Evolutionary conservation across 2,113 vertebrate genomes (phyloP).

Genomic region (Vulpes lagopus): DNA sequence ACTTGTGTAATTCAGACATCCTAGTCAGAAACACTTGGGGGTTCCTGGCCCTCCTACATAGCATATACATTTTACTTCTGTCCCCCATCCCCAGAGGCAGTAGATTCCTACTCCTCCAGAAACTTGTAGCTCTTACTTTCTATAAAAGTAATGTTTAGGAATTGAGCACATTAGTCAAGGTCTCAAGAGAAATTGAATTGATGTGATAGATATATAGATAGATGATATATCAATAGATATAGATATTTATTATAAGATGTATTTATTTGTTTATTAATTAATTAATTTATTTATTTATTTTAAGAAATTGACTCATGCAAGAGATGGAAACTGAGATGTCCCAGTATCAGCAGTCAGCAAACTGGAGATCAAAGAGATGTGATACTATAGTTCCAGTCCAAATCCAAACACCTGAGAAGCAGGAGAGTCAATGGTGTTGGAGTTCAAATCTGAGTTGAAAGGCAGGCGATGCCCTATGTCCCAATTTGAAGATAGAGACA

Average conservation of each 20-base stretch:
- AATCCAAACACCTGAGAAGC: neutral
- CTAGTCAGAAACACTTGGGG: neutral
- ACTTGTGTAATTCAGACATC: neutral
- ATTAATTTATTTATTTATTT: neutral
- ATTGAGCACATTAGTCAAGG: neutral
- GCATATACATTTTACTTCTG: neutral
- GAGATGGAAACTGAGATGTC: neutral
- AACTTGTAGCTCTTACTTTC: neutral
- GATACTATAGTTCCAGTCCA: neutral
- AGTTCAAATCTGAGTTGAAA: neutral
- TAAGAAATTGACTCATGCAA: neutral
- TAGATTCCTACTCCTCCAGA: neutral
- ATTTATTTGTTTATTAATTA: no score
- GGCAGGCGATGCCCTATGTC: neutral
- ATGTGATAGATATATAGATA: neutral
- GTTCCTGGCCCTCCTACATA: neutral
- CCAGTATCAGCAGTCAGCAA: neutral
- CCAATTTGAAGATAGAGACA: neutral
- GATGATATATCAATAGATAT: neutral
- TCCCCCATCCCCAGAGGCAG: neutral
- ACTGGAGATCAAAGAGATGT: neutral
- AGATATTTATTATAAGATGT: neutral
- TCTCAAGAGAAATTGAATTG: neutral
- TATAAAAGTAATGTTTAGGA: neutral
- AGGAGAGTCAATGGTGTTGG: neutral